Percentiles rank a stretch among this genome's conserved stretches.
phyloP scores from a whole-genome alignment of 1,140 invertebrate genomes.

The Lordiphosa stackelbergi region DNA sequence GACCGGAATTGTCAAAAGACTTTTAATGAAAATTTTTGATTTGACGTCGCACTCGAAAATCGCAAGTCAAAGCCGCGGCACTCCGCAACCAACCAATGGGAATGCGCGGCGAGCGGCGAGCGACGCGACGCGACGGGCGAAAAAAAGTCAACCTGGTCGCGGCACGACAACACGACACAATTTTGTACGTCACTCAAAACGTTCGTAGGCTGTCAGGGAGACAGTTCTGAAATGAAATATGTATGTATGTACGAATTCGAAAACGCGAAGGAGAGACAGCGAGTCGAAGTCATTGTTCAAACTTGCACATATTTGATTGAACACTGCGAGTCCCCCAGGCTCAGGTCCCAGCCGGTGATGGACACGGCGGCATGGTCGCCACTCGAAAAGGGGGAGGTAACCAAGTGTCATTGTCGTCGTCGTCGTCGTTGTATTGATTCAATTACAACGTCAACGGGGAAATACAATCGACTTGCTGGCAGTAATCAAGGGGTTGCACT shows the following conservation, averaged over 20 bases:
- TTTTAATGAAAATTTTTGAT: conserved; percentile 53
- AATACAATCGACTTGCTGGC: conserved; percentile 12
- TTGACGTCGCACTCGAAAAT: conserved; percentile 67
- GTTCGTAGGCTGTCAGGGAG: conserved; percentile 69
- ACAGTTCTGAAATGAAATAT: conserved; percentile 73
- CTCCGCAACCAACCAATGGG: conserved; percentile 10
- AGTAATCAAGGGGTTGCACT: conserved; percentile 8
- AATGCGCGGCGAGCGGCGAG: conserved; percentile 22
- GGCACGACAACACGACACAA: conserved; percentile 74
- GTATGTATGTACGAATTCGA: conserved; percentile 55
- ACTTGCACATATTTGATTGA: conserved; percentile 33
- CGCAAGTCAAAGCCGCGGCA: conserved; percentile 54
- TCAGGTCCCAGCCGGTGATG: conserved; percentile 17
- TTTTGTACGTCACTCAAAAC: conserved; percentile 73
- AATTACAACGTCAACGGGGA: conserved; percentile 61
- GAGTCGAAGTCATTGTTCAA: conserved; percentile 17
- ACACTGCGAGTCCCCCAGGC: conserved; percentile 9
- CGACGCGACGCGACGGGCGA: conserved; percentile 37
- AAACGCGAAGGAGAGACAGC: conserved; percentile 55
- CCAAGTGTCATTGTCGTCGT: conserved; percentile 43
- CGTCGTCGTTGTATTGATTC: conserved; percentile 46
- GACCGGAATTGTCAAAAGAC: conserved; percentile 15
- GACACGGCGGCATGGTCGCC: conserved; percentile 18
- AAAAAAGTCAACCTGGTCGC: conserved; percentile 62
- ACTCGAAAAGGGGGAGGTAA: conserved; percentile 6